These are phyloP conservation scores for Rotaria sp. DNA, from an alignment of 2,888 invertebrate species.

Conservation along the genomic window DNA sequence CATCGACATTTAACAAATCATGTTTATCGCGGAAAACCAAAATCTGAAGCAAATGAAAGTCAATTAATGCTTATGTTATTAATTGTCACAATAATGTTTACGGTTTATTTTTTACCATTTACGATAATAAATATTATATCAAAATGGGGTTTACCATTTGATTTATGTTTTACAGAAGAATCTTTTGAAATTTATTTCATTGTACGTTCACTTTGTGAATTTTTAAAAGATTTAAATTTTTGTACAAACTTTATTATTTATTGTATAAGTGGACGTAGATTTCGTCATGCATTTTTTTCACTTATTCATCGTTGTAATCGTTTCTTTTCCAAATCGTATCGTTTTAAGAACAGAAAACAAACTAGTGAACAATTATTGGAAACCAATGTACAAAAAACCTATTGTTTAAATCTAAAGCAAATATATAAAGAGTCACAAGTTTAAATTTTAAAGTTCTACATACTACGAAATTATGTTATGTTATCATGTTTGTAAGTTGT, in stretches of 20 bases:
- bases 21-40: background rate
- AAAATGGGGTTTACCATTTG: background rate
- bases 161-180: background rate
- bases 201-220: background rate
- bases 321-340: background rate
- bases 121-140: background rate
- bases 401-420: no score
- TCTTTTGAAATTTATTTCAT: background rate
- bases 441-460: no score
- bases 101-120: conserved; percentile 2
- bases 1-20: background rate
- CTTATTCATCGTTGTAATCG: background rate
- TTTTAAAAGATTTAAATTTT: conserved; percentile 24
- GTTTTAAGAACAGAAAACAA: no score
- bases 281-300: conserved; percentile 9
- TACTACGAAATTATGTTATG: no score
- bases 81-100: background rate
- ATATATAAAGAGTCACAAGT: no score
- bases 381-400: no score
- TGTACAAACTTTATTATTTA: conserved; percentile 20
- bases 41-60: background rate
- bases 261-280: conserved; percentile 17
- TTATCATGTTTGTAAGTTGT: no score
- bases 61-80: conserved; percentile 17
- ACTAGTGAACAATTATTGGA: no score